A percentile compares a stretch with the other conserved stretches of the same genome.
phyloP scores from a whole-genome alignment of 2,888 invertebrate species.

The Meganola albula region DNA sequence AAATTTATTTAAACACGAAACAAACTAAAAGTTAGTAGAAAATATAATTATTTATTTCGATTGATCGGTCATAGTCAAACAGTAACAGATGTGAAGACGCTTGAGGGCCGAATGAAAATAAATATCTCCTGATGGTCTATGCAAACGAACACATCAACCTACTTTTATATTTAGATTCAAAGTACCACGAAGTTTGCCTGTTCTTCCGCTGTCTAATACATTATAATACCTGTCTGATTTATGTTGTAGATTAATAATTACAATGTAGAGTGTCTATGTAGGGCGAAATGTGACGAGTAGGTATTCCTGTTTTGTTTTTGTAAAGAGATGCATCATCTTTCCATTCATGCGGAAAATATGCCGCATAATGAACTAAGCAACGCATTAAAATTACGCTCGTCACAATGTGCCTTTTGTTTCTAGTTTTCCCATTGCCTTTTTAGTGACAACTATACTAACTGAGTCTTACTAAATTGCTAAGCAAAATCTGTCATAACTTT shows the following conservation, averaged over 20 bases:
- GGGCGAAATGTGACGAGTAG: constrained; percentile 10
- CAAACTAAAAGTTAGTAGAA: constrained; percentile 27
- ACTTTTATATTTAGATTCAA: constrained; percentile 50
- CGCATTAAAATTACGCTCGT: too few species aligned
- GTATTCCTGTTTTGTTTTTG: constrained; percentile 26
- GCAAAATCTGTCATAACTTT: too few species aligned
- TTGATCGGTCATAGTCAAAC: constrained; percentile 20
- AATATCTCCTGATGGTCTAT: constrained; percentile 55
- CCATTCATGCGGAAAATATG: constrained; percentile 35
- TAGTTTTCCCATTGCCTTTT: too few species aligned
- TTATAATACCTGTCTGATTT: constrained; percentile 21
- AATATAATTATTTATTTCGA: constrained; percentile 26
- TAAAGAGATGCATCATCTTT: too few species aligned
- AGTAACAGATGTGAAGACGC: constrained; percentile 39
- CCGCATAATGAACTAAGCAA: constrained; percentile 43
- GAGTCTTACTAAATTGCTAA: too few species aligned
- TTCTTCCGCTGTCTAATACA: constrained; percentile 30
- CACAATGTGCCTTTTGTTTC: too few species aligned
- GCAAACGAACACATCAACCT: constrained; percentile 54
- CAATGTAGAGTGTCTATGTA: constrained; percentile 17
- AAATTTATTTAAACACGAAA: constrained; percentile 27
- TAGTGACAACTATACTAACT: too few species aligned
- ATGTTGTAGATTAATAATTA: constrained; percentile 18
- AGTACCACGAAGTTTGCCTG: constrained; percentile 39
- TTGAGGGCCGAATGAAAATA: constrained; percentile 55